Conservation (phyloP, 2,888 invertebrate species). For the Lucinisca nassula region DNA sequence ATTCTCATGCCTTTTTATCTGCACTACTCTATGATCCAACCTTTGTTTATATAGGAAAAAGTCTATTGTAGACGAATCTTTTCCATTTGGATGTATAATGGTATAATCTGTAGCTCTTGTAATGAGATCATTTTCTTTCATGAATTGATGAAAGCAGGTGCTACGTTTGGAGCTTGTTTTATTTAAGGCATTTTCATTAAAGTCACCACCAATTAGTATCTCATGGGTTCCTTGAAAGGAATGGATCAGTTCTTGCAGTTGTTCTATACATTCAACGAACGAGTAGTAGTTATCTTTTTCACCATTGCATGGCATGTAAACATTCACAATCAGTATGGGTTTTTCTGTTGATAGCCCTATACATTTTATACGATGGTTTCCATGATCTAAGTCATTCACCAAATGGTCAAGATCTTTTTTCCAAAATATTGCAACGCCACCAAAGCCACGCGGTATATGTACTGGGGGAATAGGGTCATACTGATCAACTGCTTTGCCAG, state of each 20-base stretch:
- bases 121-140: not conserved
- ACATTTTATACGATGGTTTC: conserved; percentile 27
- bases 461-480: conserved; percentile 21
- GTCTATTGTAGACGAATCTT: conserved; percentile 36
- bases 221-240: conserved; percentile 16
- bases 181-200: no score
- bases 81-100: conserved; percentile 25
- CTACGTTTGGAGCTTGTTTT: no score
- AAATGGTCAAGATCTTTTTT: conserved; percentile 32
- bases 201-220: no score
- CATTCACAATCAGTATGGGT: conserved; percentile 15
- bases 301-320: conserved; percentile 30
- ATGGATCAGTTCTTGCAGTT: conserved; percentile 6
- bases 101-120: not conserved
- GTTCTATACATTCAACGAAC: conserved; percentile 25
- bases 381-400: conserved; percentile 2
- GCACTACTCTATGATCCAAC: not conserved
- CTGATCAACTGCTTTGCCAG: conserved; percentile 21
- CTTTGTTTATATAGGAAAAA: conserved; percentile 7
- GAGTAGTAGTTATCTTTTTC: not conserved
- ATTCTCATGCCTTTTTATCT: not conserved
- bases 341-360: conserved; percentile 3
- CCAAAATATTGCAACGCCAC: conserved; percentile 38
- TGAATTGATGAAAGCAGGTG: conserved; percentile 18
- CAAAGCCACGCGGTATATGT: conserved; percentile 26